Base-by-base conservation (phyloP, 2,797 vertebrate species). In the Phalanger gymnotis region DNA sequence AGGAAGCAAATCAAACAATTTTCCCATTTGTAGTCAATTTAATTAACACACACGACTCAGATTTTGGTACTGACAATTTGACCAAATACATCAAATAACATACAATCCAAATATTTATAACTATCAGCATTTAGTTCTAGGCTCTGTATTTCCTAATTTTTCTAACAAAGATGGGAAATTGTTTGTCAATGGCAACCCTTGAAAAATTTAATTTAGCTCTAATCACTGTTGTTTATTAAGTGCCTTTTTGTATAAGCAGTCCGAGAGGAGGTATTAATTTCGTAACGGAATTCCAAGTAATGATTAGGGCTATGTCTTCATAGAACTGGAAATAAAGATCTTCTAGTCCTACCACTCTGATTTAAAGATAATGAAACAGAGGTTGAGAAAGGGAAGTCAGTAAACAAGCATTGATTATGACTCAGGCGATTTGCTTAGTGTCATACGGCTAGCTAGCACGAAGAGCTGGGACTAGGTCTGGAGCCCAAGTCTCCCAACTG, bases 221-320 rank as follows among this genome's bases (percentile, higher is more conserved):
- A 93, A 92, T 14, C 12, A 93, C 34, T 94, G 91, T 53, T 96
- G 53, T 96, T 53, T 96, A 97, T 55, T n/a, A 90, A 95, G 52
- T 58, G 22, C 4, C 92, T 95, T 56, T 87, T 92, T 87, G 1
- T 81, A 19, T 92, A 14, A 90, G 95, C 92, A 94, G 95, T 92
- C 51, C 27, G 55, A 95, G 93, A 53, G 11, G 22, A 90, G 94
- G 14, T 51, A 92, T 93, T 93, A 28, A 94, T 92, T 56, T 97
- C 40, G 52, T 90, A 92, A 87, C 13, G 91, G 52, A 96, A 40
- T 58, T 94, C 96, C 95, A 93, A 91, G 90, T 94, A 95, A 94
- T 92, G 90, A 94, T 92, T 93, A 93, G 6, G 58, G 5, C 53
- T 91, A 57, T 0, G 1, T 51, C 25, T 87, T 47, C 40, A 27